phyloP scores from a whole-genome alignment of 2,888 invertebrate species.

The Drymonia ruficornis region DNA sequence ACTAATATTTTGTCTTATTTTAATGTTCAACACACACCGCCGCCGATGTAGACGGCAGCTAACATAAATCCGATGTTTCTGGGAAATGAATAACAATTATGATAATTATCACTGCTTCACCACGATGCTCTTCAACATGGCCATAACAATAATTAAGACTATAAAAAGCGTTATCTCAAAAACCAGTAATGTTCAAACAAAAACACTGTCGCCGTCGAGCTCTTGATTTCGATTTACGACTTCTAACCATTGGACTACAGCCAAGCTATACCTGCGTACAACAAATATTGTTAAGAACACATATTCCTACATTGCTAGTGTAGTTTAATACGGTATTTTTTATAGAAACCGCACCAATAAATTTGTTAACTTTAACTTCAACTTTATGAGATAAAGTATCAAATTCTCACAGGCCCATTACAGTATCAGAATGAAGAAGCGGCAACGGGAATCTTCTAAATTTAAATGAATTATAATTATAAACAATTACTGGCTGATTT shows the following conservation, averaged over 20 bases:
- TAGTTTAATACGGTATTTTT: slow-evolving; percentile 15
- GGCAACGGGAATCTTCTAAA: slow-evolving; percentile 61
- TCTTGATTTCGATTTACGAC: slow-evolving; percentile 71
- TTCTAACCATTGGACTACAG: slow-evolving; percentile 43
- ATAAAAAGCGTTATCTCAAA: slow-evolving; percentile 74
- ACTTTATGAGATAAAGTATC: slow-evolving; percentile 64
- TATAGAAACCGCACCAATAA: slow-evolving; percentile 11
- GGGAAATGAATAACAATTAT: slow-evolving; percentile 71
- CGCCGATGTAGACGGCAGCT: slow-evolving; percentile 20
- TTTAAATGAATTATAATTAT: slow-evolving; percentile 81
- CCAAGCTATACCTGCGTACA: slow-evolving; percentile 32
- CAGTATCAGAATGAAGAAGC: slow-evolving; percentile 65
- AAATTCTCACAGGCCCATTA: slow-evolving; percentile 71
- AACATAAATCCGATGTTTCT: slow-evolving; percentile 53
- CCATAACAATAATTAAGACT: slow-evolving; percentile 76
- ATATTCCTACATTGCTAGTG: slow-evolving; percentile 18
- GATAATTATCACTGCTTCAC: slow-evolving; percentile 74
- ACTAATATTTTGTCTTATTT: slow-evolving; percentile 30
- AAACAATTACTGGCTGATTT: slow-evolving; percentile 78
- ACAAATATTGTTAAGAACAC: slow-evolving; percentile 18
- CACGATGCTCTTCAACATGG: slow-evolving; percentile 58
- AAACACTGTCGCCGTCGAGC: slow-evolving; percentile 66
- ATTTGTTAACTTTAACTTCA: slow-evolving; percentile 23
- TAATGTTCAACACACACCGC: slow-evolving; percentile 39
- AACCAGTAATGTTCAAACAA: slow-evolving; percentile 78